Evolutionary conservation across 1,140 invertebrate species (phyloP).

Genomic region (Drosophila equinoxialis): DNA sequence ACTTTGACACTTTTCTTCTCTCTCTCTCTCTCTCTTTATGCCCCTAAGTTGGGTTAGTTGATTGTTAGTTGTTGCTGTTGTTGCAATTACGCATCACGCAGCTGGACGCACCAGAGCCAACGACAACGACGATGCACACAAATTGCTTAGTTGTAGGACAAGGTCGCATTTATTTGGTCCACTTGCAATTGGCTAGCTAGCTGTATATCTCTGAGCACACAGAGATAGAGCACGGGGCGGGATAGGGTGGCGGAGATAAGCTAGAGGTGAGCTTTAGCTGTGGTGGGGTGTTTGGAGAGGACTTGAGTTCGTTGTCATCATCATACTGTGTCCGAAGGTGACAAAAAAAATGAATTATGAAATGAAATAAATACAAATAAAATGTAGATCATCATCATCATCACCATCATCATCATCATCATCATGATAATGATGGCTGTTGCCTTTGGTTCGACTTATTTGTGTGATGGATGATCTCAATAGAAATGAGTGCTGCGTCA

Average conservation of each 20-base stretch:
- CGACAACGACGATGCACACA: constrained; percentile 28
- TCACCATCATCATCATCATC: constrained; percentile 36
- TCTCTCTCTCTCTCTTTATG: neutral
- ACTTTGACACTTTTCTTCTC: constrained; percentile 49
- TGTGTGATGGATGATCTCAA: constrained; percentile 48
- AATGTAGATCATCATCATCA: constrained; percentile 57
- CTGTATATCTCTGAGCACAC: neutral
- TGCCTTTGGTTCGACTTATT: constrained; percentile 12
- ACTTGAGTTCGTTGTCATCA: constrained; percentile 27
- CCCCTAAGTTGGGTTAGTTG: constrained; percentile 15
- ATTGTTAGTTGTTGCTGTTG: neutral
- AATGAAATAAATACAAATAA: constrained; percentile 78
- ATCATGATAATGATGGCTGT: constrained; percentile 19
- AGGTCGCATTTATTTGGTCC: constrained; percentile 78
- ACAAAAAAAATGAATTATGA: constrained; percentile 64
- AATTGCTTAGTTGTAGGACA: constrained; percentile 75
- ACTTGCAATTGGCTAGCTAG: constrained; percentile 62
- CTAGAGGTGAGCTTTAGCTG: too few relatives aligned
- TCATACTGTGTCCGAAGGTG: constrained; percentile 65
- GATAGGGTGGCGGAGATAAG: neutral
- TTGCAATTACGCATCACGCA: constrained; percentile 73
- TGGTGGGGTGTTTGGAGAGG: neutral
- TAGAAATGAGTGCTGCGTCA: constrained; percentile 19
- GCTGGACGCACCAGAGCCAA: constrained; percentile 56
- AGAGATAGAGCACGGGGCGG: constrained; percentile 13